phyloP scores from a whole-genome alignment of 2,797 vertebrate species.

The Triplophysa yarkandensis region DNA sequence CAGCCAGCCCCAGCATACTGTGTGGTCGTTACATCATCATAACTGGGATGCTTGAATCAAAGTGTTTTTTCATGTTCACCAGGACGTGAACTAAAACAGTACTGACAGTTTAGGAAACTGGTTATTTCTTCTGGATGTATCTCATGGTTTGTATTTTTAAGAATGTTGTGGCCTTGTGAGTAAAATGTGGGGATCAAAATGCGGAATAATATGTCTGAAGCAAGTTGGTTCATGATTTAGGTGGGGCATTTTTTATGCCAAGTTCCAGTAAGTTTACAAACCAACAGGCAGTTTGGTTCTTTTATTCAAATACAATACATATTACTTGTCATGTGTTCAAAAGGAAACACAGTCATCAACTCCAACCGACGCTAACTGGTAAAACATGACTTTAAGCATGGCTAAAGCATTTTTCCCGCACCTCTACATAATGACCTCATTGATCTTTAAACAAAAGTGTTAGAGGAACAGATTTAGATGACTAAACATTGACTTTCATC shows the following conservation, averaged over 20 bases:
- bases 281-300: background rate
- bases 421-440: too few species aligned
- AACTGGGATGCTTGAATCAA: background rate
- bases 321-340: background rate
- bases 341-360: background rate
- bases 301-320: background rate
- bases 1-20: constrained; percentile 64
- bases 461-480: background rate
- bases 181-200: background rate
- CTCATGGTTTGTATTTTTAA: background rate
- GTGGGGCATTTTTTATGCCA: constrained; percentile 2
- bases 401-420: background rate
- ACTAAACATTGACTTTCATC: background rate
- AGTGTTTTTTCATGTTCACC: constrained; percentile 3
- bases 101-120: background rate
- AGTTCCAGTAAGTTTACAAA: background rate
- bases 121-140: constrained; percentile 24
- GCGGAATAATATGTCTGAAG: background rate
- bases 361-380: background rate
- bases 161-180: constrained; percentile 2
- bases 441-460: background rate
- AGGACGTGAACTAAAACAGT: background rate
- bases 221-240: constrained; percentile 12
- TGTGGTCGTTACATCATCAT: constrained; percentile 45
- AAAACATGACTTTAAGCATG: background rate